Evolutionary conservation across 2,113 vertebrate genomes (phyloP), one percentile per base, ranked within the genome.

Genomic region (Pleuronectes platessa): DNA sequence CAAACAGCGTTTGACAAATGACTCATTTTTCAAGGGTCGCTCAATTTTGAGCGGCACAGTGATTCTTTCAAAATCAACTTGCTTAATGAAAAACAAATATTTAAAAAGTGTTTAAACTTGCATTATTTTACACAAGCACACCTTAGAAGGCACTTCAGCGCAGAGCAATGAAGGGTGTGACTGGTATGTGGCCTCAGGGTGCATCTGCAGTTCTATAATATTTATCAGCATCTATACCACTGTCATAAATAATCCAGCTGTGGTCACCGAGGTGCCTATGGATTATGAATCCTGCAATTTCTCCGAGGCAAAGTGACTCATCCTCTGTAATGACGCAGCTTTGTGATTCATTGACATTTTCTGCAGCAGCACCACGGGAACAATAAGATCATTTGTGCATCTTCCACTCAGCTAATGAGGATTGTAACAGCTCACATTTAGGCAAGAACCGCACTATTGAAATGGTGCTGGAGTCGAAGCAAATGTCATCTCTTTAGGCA

Each of bases 311-410:
- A 79, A 80, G 64, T 81, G 77, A 88, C 72, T 85, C 76, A 90
- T 23, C 61, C 62, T 83, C 76, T 79, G 59, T 80, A 80, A 85
- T 56, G 78, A 82, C 68, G 69, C 65, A 71, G 58, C 71, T 58
- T 42, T 70, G 69, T 80, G 70, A 91, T 84, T 88, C 74, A 85
- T 18, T 84, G 79, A 83, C 77, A 86, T 87, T 86, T 89, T 64
- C 68, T 71, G 71, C 79, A 80, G 74, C 61, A 72, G 70, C 49
- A 27, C 7, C 49, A 27, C 10, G 60, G 20, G 49, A 76, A 64
- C 2, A 40, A 61, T 69, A 6, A 60, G 17, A 71, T 76, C 42
- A 65, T 54, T 69, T 60, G 47, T 68, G 54, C 24, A 8, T 51
- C 47, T 56, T 86, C 61, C 59, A 65, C 6, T 76, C 64, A n/a